A percentile compares a stretch with the other conserved stretches of the same genome.
Evolutionary conservation across 2,113 vertebrate species (phyloP).

Genomic region (Dolichallabes microphthalmus): DNA sequence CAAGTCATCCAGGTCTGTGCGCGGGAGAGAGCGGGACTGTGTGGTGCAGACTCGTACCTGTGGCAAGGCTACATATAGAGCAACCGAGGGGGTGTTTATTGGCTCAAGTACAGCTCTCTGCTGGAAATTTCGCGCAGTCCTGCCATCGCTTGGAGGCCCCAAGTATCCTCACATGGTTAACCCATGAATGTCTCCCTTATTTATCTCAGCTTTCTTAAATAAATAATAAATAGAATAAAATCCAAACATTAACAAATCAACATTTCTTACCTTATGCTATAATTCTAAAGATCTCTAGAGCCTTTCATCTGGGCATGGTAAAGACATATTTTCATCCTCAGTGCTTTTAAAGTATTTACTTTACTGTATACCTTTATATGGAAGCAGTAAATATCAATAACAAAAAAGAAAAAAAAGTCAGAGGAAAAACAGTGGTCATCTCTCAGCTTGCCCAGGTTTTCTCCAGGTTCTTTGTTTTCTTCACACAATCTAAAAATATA

Average conservation of each 20-base stretch:
- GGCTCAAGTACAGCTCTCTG: conserved; percentile 27
- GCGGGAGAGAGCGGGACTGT: background rate
- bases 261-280: too few species aligned
- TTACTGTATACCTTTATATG: background rate
- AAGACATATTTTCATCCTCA: too few species aligned
- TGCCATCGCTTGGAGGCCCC: conserved; percentile 50
- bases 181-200: conserved; percentile 49
- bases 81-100: conserved; percentile 25
- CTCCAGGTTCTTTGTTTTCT: background rate
- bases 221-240: too few species aligned
- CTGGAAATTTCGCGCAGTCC: conserved; percentile 62
- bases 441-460: background rate
- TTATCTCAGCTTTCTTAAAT: background rate
- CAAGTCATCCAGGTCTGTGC: background rate
- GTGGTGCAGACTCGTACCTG: background rate
- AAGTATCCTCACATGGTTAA: conserved; percentile 59
- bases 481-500: background rate
- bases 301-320: too few species aligned
- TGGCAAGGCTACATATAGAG: background rate
- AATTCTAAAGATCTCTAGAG: too few species aligned
- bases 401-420: background rate
- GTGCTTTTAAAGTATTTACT: background rate
- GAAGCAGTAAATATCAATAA: background rate
- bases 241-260: too few species aligned
- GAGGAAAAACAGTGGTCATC: background rate